phyloP scores from a whole-genome alignment of 2,888 invertebrate species.

The Elegia similella region DNA sequence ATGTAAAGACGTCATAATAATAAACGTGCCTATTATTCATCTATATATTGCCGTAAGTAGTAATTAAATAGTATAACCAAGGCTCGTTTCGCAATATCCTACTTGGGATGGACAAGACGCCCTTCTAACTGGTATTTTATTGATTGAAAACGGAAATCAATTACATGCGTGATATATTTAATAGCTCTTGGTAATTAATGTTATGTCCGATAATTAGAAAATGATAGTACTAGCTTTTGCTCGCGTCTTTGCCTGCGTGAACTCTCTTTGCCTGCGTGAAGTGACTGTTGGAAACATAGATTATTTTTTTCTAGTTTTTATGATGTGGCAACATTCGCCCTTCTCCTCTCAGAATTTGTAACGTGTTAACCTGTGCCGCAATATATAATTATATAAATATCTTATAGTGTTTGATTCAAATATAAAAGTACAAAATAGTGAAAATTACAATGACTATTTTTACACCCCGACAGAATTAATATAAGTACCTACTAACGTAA shows the following conservation, averaged over 20 bases:
- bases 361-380: too few relatives aligned
- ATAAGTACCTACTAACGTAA: too few relatives aligned
- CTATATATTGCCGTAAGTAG: neutral
- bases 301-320: too few relatives aligned
- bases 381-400: too few relatives aligned
- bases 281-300: too few relatives aligned
- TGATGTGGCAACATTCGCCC: too few relatives aligned
- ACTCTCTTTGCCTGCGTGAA: too few relatives aligned
- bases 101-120: slow-evolving; percentile 5
- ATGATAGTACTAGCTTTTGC: neutral
- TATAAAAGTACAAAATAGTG: too few relatives aligned
- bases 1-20: neutral
- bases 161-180: neutral
- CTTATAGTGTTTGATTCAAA: too few relatives aligned
- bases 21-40: neutral
- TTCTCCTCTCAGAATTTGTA: too few relatives aligned
- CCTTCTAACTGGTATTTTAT: slow-evolving; percentile 7
- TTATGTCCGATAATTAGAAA: neutral
- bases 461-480: too few relatives aligned
- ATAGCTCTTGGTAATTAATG: neutral
- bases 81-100: slow-evolving; percentile 13
- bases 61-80: slow-evolving; percentile 12
- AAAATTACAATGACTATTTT: too few relatives aligned
- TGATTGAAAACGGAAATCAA: slow-evolving; percentile 10
- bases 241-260: neutral